A percentile compares a stretch with the other conserved stretches of the same genome.
These are phyloP conservation scores for Lytechinus pictus DNA, from an alignment of 35 echinoderm and acorn worm genomes.

Conservation along the genomic window DNA sequence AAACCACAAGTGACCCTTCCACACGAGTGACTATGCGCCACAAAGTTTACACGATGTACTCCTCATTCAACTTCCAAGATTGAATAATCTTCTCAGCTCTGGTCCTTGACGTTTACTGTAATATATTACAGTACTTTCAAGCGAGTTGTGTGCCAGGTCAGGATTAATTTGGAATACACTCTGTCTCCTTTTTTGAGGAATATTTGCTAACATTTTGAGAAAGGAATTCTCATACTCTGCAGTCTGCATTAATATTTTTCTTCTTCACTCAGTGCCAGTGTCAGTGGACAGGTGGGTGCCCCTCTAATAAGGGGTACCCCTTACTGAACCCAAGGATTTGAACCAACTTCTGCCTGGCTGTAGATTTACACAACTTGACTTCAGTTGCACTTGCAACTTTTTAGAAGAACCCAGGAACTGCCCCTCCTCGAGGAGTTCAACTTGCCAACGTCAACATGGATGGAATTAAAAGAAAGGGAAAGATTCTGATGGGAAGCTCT, in stretches of 20 bases:
- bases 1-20: neutral
- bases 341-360: neutral
- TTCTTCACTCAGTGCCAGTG: too few species aligned
- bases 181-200: neutral
- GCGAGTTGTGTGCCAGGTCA: neutral
- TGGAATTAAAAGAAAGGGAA: conserved; percentile 42
- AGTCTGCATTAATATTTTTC: too few species aligned
- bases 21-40: neutral
- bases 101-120: too few species aligned
- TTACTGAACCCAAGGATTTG: too few species aligned
- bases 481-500: conserved; percentile 23
- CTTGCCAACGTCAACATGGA: conserved; percentile 37
- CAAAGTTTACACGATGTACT: too few species aligned
- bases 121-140: too few species aligned
- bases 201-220: neutral
- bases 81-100: too few species aligned
- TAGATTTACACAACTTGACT: neutral
- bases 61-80: too few species aligned
- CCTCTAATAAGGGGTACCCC: too few species aligned
- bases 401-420: neutral
- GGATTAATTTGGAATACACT: neutral
- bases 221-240: neutral
- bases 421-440: neutral
- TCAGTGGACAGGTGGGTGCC: too few species aligned
- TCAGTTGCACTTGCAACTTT: neutral